Base-by-base conservation (phyloP, 2,797 vertebrate genomes). In the Lithobates sylvaticus region DNA sequence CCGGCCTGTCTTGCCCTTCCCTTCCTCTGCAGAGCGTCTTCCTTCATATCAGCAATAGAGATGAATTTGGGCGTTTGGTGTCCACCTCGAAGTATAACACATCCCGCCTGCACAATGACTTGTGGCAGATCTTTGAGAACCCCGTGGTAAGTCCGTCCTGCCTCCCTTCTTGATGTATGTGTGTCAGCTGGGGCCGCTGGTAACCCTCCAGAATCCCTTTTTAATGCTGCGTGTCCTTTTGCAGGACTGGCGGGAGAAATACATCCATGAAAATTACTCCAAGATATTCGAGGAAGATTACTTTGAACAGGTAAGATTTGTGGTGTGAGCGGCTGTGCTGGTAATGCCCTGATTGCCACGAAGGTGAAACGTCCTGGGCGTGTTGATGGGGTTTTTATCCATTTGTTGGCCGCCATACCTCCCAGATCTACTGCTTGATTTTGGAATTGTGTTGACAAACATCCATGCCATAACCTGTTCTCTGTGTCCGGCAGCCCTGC, bases 71-170 rank as follows among this genome's bases (percentile, higher is more conserved):
- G 0, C 95, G 93, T 0, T 92, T 98, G 71, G 83, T 97, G 81
- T 93, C 96, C 3, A 94, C 95, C 0, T 72, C 91, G 34, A 95
- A 90, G 79, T 97, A 96, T 58, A 97, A 97, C 94, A 96, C 91
- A 0, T 95, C 94, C 76, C 93, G 92, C 10, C 94, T 97, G 0
- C 91, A 97, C 88, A 96, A 95, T 0, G 97, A 98, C 91, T 93
- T 98, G 93, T 97, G 97, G 97, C 97, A 98, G 93, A 97, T 98
- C 89, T 97, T 96, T 0, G 95, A 97, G 91, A 98, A 98, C 88
- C 96, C 97, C 0, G 47, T 95, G 91, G 97, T 97, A 78, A 92
- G 94, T 9, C 8, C 7, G 10, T 9, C 47, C 27, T 10, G 13
- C 26, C 27, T 10, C 1, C 26, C 0, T 71, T 36, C 67, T 29